Percentiles rank a stretch among this genome's conserved stretches.
Evolutionary conservation across 2,888 invertebrate genomes (phyloP).

Genomic region (Synergus itoensis): DNA sequence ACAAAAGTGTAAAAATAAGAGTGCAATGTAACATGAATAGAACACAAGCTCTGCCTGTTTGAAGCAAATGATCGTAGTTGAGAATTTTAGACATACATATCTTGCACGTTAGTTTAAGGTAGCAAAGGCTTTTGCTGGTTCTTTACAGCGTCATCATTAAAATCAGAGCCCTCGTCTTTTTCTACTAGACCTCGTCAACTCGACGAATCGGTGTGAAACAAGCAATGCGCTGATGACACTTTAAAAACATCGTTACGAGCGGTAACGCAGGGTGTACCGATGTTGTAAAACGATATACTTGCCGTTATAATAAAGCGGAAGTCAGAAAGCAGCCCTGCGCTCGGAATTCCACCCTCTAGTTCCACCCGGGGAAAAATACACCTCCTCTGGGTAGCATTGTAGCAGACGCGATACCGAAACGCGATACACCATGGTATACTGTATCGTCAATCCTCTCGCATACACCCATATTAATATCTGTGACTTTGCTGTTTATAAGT

Average conservation of each 20-base stretch:
- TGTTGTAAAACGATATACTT: slow-evolving; percentile 67
- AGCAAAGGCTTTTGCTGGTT: slow-evolving; percentile 16
- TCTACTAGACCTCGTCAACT: background rate
- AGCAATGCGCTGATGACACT: slow-evolving; percentile 11
- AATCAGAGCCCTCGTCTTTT: slow-evolving; percentile 23
- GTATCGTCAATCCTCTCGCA: slow-evolving; percentile 39
- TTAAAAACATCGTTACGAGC: slow-evolving; percentile 20
- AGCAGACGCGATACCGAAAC: slow-evolving; percentile 45
- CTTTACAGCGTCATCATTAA: slow-evolving; percentile 32
- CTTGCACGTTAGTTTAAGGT: background rate
- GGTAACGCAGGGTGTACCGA: slow-evolving; percentile 52
- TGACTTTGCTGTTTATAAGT: background rate
- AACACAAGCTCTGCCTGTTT: background rate
- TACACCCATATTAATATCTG: slow-evolving; percentile 28
- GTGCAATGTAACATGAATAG: background rate
- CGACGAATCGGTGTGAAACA: slow-evolving; percentile 13
- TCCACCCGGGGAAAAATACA: slow-evolving; percentile 57
- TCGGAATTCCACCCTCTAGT: slow-evolving; percentile 52
- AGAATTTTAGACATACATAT: slow-evolving; percentile 26
- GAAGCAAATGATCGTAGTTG: background rate
- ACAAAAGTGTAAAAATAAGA: background rate
- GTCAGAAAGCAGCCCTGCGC: slow-evolving; percentile 58
- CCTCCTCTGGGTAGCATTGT: slow-evolving; percentile 47
- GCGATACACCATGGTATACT: slow-evolving; percentile 47
- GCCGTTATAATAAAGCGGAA: slow-evolving; percentile 66